Percentiles rank a stretch among this genome's conserved stretches.
phyloP scores from a whole-genome alignment of 92 coral and sea anemone genomes.

The Umimayanthus kanabou region DNA sequence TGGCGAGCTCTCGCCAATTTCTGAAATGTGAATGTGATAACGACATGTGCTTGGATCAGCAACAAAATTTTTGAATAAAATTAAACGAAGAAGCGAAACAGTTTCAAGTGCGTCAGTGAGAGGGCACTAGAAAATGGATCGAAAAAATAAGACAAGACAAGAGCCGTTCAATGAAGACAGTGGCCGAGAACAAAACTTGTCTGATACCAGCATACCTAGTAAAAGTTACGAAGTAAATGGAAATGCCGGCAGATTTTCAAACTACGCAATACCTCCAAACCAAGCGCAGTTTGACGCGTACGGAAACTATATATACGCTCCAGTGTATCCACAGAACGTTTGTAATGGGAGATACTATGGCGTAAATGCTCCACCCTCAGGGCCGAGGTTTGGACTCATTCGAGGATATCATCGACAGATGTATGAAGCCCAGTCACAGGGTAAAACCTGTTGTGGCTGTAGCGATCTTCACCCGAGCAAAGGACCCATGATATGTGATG shows the following conservation, averaged over 20 bases:
- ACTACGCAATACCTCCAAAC: conserved; percentile 4
- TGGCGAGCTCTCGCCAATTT: neutral
- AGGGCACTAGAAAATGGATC: conserved; percentile 11
- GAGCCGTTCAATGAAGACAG: too few species aligned
- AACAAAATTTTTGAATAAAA: neutral
- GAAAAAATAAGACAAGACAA: neutral
- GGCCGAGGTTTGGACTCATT: conserved; percentile 85
- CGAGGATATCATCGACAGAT: conserved; percentile 95
- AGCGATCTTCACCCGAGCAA: conserved; percentile 36
- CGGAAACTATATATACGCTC: conserved; percentile 11
- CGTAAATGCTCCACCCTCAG: conserved; percentile 7
- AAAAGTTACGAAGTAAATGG: neutral
- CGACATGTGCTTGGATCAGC: neutral
- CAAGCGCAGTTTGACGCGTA: conserved; percentile 20
- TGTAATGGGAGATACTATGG: conserved; percentile 6
- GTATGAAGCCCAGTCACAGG: conserved; percentile 71
- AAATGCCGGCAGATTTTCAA: neutral
- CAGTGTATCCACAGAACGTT: conserved; percentile 24
- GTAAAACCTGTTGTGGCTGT: conserved; percentile 70
- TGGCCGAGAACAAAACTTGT: neutral
- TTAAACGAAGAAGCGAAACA: neutral
- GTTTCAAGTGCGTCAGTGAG: neutral
- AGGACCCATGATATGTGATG: conserved; percentile 20
- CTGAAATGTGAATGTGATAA: neutral
- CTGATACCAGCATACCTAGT: neutral